Percentiles rank a stretch among this genome's conserved stretches.
Evolutionary conservation across 2,113 vertebrate genomes (phyloP).

Genomic region (Poecilia latipinna): DNA sequence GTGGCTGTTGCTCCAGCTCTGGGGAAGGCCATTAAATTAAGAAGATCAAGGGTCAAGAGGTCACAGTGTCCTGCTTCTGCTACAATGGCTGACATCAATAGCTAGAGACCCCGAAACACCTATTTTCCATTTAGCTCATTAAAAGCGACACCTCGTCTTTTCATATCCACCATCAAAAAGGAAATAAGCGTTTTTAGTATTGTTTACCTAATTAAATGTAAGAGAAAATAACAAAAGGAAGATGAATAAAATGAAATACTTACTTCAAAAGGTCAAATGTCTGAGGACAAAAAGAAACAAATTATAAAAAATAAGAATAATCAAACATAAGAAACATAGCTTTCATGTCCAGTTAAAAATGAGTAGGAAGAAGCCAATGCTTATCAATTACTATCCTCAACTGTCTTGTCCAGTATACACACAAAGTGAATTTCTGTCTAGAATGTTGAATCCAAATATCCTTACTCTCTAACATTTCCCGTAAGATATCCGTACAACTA

Average conservation of each 20-base stretch:
- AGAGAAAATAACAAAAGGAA: slow-evolving; percentile 16
- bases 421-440: too few species aligned
- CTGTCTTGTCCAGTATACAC: too few species aligned
- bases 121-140: slow-evolving; percentile 43
- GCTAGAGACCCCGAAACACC: slow-evolving; percentile 21
- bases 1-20: slow-evolving; percentile 9
- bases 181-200: slow-evolving; percentile 28
- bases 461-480: too few species aligned
- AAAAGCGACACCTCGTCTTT: slow-evolving; percentile 33
- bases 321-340: too few species aligned
- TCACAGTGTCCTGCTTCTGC: slow-evolving; percentile 30
- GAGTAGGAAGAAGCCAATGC: too few species aligned
- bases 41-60: slow-evolving; percentile 39
- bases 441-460: too few species aligned
- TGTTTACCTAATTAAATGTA: slow-evolving; percentile 15
- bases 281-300: too few species aligned
- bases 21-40: slow-evolving; percentile 43
- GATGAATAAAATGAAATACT: slow-evolving; percentile 26
- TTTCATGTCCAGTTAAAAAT: too few species aligned
- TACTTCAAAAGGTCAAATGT: too few species aligned
- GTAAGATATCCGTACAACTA: too few species aligned
- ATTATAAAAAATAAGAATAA: too few species aligned
- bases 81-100: slow-evolving; percentile 13
- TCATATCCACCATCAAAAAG: slow-evolving; percentile 22
- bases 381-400: too few species aligned